Evolutionary conservation across 1,140 invertebrate species (phyloP).

Genomic region (Tyrophagus putrescentiae): DNA sequence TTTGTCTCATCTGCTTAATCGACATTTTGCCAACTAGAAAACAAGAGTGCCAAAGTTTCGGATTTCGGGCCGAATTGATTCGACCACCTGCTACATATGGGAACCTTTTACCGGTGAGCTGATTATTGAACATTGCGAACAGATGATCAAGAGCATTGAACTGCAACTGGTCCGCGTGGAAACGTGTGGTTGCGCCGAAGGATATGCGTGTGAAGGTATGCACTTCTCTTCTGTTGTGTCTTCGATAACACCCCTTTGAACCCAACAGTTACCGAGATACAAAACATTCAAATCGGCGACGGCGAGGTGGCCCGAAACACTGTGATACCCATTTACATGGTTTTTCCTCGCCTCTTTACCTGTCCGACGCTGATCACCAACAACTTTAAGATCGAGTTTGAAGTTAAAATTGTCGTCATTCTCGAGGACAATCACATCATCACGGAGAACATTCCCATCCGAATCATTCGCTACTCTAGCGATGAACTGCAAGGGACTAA

Average conservation of each 20-base stretch:
- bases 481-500: background rate
- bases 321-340: slow-evolving; percentile 81
- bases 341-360: slow-evolving; percentile 85
- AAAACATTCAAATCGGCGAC: slow-evolving; percentile 91
- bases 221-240: background rate
- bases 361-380: slow-evolving; percentile 76
- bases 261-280: slow-evolving; percentile 77
- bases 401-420: slow-evolving; percentile 80
- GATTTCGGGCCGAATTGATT: slow-evolving; percentile 64
- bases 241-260: slow-evolving; percentile 16
- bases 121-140: slow-evolving; percentile 53
- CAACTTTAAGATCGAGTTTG: slow-evolving; percentile 96
- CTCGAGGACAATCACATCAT: slow-evolving; percentile 85
- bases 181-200: slow-evolving; percentile 87
- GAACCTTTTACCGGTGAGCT: slow-evolving; percentile 78
- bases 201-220: slow-evolving; percentile 76
- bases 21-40: slow-evolving; percentile 33
- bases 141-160: slow-evolving; percentile 79
- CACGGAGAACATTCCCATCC: slow-evolving; percentile 88
- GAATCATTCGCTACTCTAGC: slow-evolving; percentile 40
- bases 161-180: slow-evolving; percentile 84
- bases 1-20: background rate
- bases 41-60: slow-evolving; percentile 60
- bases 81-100: slow-evolving; percentile 60
- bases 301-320: slow-evolving; percentile 68